Evolutionary conservation across 53 echinoderm and acorn worm genomes (phyloP).

Genomic region (Patiria pectinifera): DNA sequence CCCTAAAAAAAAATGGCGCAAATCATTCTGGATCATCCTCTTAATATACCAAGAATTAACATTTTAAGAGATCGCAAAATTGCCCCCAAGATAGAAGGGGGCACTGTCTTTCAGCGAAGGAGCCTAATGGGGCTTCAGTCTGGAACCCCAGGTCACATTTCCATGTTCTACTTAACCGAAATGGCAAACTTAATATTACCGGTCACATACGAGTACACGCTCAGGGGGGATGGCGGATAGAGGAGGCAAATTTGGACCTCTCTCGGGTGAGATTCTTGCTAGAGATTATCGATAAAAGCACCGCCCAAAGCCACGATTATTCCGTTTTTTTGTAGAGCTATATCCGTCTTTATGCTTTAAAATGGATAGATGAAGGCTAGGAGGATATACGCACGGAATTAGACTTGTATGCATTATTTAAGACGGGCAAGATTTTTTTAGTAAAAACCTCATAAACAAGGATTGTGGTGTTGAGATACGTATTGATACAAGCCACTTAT

Average conservation of each 20-base stretch:
- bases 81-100: not conserved
- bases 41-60: not conserved
- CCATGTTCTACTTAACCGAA: not conserved
- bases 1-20: not conserved
- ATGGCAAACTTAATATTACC: not conserved
- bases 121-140: not conserved
- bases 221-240: not conserved
- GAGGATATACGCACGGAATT: too few relatives aligned
- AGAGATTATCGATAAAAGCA: not conserved
- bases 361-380: too few relatives aligned
- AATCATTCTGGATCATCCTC: not conserved
- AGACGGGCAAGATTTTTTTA: too few relatives aligned
- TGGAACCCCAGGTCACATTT: not conserved
- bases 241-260: not conserved
- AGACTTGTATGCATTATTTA: too few relatives aligned
- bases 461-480: too few relatives aligned
- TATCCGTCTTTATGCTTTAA: not conserved
- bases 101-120: not conserved
- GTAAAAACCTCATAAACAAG: too few relatives aligned
- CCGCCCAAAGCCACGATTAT: not conserved
- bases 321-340: not conserved
- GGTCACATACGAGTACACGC: not conserved
- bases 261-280: not conserved
- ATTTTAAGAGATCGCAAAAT: not conserved
- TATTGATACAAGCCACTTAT: too few relatives aligned